Evolutionary conservation across 2,888 invertebrate genomes (phyloP), one percentile per base, ranked within the genome.

Genomic region (Nasonia oneida): DNA sequence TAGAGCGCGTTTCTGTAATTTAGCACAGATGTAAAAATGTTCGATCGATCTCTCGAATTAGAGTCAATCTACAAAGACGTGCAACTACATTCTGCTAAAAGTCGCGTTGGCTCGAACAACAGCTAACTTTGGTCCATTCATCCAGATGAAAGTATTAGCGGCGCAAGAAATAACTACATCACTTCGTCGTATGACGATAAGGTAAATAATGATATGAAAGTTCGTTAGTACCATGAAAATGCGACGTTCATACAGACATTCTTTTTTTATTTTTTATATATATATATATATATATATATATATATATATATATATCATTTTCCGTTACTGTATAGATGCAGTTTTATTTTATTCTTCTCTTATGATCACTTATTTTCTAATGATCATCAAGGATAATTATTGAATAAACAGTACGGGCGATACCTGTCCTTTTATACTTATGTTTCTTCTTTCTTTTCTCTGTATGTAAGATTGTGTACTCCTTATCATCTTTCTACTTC

Each of bases 51-150:
- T 57, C 57, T 61, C 6, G 23, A 61, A 61, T 61, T 37, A 37
- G 50, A 71, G 70, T n/a, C 23, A 77, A 77, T 64, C 61, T 18
- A 76, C 42, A 77, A 81, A 80, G 42, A 84, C 53, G 74, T 79
- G 81, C 67, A 64, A 10, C 29, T 81, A 75, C 33, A 71, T 70
- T 82, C 80, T 18, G 75, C 83, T 83, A 84, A 85, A 83, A 81
- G 85, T 84, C 82, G 81, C 64, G 83, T 78, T 80, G 67, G 81
- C 75, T 74, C 53, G 81, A 79, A 79, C 87, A 79, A 87, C 87
- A 86, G 86, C 85, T 83, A 84, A 88, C 88, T 88, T 88, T 87
- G 88, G 87, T 88, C 87, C 87, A 86, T 83, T 88, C 83, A 77
- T 84, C 75, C 84, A 74, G 77, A 71, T 82, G 83, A 81, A 84